Percentiles rank a stretch among this genome's conserved stretches.
Conservation (phyloP, 1,140 invertebrate species). For the Pogonomyrmex californicus region DNA sequence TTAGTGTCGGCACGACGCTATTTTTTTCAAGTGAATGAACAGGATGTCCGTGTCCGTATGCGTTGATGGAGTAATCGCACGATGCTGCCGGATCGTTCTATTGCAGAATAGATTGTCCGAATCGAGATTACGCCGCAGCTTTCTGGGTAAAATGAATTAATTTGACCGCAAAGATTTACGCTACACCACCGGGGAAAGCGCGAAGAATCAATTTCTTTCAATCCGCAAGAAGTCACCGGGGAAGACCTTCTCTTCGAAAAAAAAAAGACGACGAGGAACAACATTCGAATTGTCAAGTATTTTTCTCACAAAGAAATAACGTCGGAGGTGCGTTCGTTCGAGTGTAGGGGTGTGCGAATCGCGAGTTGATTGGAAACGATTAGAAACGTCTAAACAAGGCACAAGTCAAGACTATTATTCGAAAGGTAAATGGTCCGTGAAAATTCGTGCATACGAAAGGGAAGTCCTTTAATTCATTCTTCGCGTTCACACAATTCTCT, state of each 20-base stretch:
- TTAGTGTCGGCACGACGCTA: background rate
- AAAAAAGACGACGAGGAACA: conserved; percentile 22
- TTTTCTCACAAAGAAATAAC: background rate
- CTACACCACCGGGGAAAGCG: background rate
- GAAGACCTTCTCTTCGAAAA: conserved; percentile 38
- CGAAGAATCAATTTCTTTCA: conserved; percentile 17
- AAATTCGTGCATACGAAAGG: conserved; percentile 25
- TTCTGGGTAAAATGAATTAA: conserved; percentile 8
- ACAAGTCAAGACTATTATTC: conserved; percentile 57
- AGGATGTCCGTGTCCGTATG: conserved; percentile 8
- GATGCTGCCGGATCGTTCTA: conserved; percentile 21
- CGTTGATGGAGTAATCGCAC: conserved; percentile 25
- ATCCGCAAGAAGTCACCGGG: conserved; percentile 23
- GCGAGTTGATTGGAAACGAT: conserved; percentile 47
- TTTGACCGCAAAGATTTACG: background rate
- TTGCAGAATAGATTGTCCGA: conserved; percentile 22
- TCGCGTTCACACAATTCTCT: conserved; percentile 15
- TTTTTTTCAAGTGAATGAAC: conserved; percentile 20
- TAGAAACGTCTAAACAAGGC: conserved; percentile 60
- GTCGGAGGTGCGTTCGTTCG: conserved; percentile 8
- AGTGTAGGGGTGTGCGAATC: conserved; percentile 4
- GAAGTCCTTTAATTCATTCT: conserved; percentile 37
- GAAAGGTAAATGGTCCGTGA: conserved; percentile 50
- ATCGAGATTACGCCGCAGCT: background rate
- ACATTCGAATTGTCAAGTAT: background rate